phyloP scores from a whole-genome alignment of 2,797 vertebrate genomes.

The Calcarius lapponicus region DNA sequence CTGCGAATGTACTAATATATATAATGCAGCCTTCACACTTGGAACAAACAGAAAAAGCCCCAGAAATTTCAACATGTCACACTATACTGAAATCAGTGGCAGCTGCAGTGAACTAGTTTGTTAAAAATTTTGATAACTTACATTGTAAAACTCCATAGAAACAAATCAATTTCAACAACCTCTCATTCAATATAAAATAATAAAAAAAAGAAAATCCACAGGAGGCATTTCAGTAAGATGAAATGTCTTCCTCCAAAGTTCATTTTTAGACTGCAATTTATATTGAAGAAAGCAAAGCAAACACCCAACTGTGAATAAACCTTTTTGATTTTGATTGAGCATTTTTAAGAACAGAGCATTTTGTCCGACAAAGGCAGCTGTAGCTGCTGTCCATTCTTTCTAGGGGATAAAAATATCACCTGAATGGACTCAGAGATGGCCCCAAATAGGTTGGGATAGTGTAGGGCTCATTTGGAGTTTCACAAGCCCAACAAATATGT shows the following conservation, averaged over 20 bases:
- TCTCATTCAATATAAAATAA: background rate
- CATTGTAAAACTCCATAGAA: background rate
- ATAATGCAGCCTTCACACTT: background rate
- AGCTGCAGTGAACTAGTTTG: background rate
- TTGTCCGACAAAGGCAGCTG: background rate
- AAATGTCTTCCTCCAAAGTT: background rate
- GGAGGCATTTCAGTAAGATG: background rate
- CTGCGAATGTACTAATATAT: background rate
- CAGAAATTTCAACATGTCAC: background rate
- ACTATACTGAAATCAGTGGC: background rate
- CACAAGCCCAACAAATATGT: background rate
- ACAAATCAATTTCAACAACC: background rate
- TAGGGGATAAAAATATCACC: background rate
- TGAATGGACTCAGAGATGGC: background rate
- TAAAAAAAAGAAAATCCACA: background rate
- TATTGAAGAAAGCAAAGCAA: constrained; percentile 17
- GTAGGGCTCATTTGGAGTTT: background rate
- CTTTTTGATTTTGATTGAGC: constrained; percentile 8
- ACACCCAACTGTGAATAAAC: constrained; percentile 1
- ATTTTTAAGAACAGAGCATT: background rate
- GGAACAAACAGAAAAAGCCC: background rate
- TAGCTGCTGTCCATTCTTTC: background rate
- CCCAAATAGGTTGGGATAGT: background rate
- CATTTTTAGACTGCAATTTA: constrained; percentile 8
- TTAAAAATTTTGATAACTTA: background rate